Percentiles rank a stretch among this genome's conserved stretches.
Conservation (phyloP, 2,797 vertebrate genomes). For the Tympanoctomys barrerae region DNA sequence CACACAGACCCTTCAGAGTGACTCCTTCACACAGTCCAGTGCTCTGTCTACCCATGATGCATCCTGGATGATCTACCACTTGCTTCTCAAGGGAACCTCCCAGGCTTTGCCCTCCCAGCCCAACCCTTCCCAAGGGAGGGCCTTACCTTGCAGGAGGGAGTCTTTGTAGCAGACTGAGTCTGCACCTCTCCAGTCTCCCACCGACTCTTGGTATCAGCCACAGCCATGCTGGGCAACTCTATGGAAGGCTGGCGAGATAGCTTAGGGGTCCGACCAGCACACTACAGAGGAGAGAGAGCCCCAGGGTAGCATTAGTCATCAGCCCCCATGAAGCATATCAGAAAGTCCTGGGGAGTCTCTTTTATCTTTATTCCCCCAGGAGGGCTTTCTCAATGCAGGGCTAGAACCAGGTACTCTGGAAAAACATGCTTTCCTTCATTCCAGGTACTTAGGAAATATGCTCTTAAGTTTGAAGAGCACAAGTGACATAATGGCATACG, state of each 20-base stretch:
- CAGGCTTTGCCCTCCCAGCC: background rate
- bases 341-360: background rate
- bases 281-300: conserved; percentile 85
- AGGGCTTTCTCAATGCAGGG: accelerated
- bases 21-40: accelerated
- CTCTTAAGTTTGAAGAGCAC: no score
- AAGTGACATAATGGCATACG: accelerated
- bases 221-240: conserved; percentile 91
- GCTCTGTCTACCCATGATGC: accelerated
- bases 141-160: conserved; percentile 90
- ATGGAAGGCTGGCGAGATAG: conserved; percentile 86
- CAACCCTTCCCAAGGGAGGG: accelerated
- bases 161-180: conserved; percentile 86
- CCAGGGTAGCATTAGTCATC: background rate
- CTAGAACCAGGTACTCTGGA: background rate
- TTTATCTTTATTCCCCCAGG: accelerated
- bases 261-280: conserved; percentile 89
- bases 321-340: background rate
- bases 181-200: conserved; percentile 94
- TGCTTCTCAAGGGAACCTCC: background rate
- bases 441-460: accelerated
- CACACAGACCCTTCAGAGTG: no score
- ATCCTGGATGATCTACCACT: accelerated
- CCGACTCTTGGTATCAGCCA: conserved; percentile 93
- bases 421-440: accelerated